phyloP scores from a whole-genome alignment of 2,113 vertebrate species.

The Ellobius talpinus region DNA sequence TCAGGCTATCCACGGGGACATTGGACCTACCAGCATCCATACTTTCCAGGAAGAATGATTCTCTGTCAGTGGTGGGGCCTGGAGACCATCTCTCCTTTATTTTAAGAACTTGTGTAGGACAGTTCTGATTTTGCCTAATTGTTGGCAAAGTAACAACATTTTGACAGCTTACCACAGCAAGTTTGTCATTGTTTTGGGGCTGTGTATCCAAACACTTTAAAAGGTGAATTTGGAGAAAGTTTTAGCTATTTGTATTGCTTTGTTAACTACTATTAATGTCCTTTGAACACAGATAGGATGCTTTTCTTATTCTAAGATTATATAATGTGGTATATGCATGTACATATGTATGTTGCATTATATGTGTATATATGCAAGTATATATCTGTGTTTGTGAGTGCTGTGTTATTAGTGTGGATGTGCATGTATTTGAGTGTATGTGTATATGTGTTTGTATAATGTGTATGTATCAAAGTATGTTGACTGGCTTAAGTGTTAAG shows the following conservation, averaged over 20 bases:
- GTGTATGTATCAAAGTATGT: not conserved
- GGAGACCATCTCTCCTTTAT: not conserved
- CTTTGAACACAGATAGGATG: not conserved
- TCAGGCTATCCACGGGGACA: not conserved
- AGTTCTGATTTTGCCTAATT: not conserved
- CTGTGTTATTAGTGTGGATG: not conserved
- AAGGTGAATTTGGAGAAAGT: constrained; percentile 35
- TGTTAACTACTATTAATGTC: constrained; percentile 1
- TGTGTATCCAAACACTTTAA: not conserved
- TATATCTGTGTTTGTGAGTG: not conserved
- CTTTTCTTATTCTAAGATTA: not conserved
- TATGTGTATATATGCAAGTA: not conserved
- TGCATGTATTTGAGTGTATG: not conserved
- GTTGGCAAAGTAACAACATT: not conserved
- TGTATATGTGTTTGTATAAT: not conserved
- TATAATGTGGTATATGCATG: not conserved
- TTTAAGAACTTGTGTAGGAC: not conserved
- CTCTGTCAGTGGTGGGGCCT: not conserved
- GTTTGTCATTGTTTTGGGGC: not conserved
- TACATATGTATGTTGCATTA: not conserved
- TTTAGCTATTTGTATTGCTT: constrained; percentile 8
- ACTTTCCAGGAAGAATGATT: not conserved
- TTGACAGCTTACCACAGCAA: not conserved
- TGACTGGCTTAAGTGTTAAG: not conserved
- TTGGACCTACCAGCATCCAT: not conserved